Base-by-base conservation (phyloP, 37 sponge, comb jelly and placozoan genomes). In the Cladorhizidae sp. region DNA sequence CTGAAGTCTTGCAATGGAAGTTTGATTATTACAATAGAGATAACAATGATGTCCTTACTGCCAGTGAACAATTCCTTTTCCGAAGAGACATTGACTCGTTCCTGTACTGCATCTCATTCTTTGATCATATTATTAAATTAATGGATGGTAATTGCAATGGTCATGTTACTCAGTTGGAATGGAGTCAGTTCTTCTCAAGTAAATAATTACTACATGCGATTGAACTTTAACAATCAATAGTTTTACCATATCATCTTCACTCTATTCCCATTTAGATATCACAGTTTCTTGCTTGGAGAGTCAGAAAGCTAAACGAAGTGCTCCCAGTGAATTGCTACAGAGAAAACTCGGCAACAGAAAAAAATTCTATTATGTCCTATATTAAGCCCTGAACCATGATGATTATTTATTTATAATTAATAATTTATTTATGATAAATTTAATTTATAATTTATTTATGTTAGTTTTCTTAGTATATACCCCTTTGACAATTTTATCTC, bases 1-100 rank as follows among this genome's bases (percentile, higher is more conserved):
- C 57, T 9, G 58, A 29, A 3, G 35, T 75, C 36, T 39, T 75
- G 26, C 22, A 0, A 22, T 75, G 73, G 83, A 67, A 65, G 55
- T 83, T 83, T 35, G 63, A 31, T 12, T 38, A 83, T 38, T 83
- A 51, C 50, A 74, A 83, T 42, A 23, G 36, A 50, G 39, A 74
- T 64, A 31, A 51, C 9, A 42, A 83, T 28, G 52, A 40, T 17
- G 54, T 38, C 20, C 54, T 83, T 43, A 63, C 22, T 61, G 39
- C 61, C 15, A 17, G 50, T 3, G 83, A 83, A 32, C 33, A 67
- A 23, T 41, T 29, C 38, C 33, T 36, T 26, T 50, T 75, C 22
- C 61, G 70, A 28, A 6, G 45, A 11, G 74, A 83, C n/a, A 26
- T 83, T 29, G 31, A 64, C 23, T 12, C 43, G 23, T 64, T 83